Evolutionary conservation across 2,797 vertebrate genomes (phyloP).

Genomic region (Micrastur ruficollis): DNA sequence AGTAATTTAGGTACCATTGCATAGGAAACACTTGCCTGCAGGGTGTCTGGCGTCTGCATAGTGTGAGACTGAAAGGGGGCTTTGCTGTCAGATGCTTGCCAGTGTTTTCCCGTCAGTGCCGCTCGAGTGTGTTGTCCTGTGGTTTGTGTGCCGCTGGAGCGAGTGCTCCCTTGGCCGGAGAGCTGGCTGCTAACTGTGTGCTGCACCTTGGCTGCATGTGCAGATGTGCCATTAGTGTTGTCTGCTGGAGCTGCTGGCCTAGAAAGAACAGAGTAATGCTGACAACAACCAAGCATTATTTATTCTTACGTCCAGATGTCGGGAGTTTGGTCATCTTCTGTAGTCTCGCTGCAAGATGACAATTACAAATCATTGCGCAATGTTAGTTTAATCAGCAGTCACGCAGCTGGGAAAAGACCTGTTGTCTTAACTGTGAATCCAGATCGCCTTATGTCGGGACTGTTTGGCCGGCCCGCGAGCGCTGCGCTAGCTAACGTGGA

Average conservation of each 20-base stretch:
- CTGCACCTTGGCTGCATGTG: background rate
- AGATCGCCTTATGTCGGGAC: background rate
- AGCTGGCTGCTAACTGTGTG: background rate
- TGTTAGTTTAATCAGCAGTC: background rate
- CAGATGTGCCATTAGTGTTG: background rate
- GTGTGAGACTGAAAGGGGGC: background rate
- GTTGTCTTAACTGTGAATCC: background rate
- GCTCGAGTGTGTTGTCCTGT: no score
- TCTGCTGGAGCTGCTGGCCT: background rate
- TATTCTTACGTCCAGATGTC: background rate
- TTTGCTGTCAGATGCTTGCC: background rate
- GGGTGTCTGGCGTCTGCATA: background rate
- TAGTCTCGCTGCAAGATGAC: background rate
- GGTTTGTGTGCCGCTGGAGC: background rate
- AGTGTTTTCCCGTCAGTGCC: background rate
- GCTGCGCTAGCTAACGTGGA: background rate
- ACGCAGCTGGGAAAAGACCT: background rate
- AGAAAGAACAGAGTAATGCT: background rate
- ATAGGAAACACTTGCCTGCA: background rate
- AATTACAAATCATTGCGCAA: background rate
- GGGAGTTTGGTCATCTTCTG: background rate
- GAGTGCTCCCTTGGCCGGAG: background rate
- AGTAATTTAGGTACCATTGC: background rate
- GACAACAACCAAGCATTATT: background rate
- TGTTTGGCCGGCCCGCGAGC: accelerated